phyloP scores from a whole-genome alignment of 92 coral and sea anemone genomes.

The Hydrozoanthus gracilis region DNA sequence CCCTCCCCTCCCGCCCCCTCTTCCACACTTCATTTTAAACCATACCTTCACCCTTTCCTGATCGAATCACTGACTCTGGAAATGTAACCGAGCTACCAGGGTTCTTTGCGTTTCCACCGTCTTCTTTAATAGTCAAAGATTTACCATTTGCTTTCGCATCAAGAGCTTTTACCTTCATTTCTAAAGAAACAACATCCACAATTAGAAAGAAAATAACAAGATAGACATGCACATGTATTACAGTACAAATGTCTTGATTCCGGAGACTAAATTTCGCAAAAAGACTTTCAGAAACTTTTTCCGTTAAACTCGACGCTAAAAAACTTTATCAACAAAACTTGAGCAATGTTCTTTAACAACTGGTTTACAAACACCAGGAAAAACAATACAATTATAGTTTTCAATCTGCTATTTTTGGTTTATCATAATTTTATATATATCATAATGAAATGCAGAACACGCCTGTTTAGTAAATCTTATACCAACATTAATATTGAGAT shows the following conservation, averaged over 20 bases:
- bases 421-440: too few species aligned
- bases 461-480: not conserved
- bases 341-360: too few species aligned
- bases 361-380: too few species aligned
- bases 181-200: not conserved
- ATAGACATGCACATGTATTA: not conserved
- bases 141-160: slow-evolving; percentile 6
- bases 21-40: not conserved
- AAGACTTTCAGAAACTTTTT: too few species aligned
- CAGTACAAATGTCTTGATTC: not conserved
- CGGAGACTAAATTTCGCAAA: too few species aligned
- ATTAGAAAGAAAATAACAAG: not conserved
- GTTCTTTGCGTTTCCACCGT: not conserved
- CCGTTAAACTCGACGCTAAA: too few species aligned
- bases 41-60: not conserved
- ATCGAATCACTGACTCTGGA: slow-evolving; percentile 17
- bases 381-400: too few species aligned
- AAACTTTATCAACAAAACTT: too few species aligned
- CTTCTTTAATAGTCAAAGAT: slow-evolving; percentile 27
- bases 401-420: too few species aligned
- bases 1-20: not conserved
- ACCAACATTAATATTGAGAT: not conserved
- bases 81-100: slow-evolving; percentile 18
- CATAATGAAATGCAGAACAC: too few species aligned
- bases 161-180: slow-evolving; percentile 36